Evolutionary conservation across 2,113 vertebrate species (phyloP).

Genomic region (Chelonoidis abingdonii): DNA sequence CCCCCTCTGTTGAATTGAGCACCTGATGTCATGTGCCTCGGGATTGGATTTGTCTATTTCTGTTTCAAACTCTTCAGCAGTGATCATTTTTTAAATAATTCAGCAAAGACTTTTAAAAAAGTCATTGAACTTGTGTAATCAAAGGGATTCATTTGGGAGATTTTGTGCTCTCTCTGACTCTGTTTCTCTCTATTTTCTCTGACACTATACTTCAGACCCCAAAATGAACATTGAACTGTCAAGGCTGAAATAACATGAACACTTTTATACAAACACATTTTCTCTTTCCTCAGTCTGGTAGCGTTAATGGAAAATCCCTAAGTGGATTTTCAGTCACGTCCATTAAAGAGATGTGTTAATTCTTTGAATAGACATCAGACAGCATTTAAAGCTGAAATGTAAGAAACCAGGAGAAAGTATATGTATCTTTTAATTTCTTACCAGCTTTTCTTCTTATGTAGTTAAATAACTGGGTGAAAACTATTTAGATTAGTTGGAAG

Average conservation of each 20-base stretch:
- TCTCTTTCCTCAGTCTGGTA: background rate
- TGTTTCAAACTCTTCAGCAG: background rate
- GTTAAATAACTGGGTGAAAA: background rate
- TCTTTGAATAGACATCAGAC: background rate
- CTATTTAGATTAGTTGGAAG: background rate
- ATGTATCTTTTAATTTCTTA: slow-evolving; percentile 36
- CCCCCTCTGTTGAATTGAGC: background rate
- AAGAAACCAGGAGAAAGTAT: background rate
- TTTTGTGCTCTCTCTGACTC: slow-evolving; percentile 9
- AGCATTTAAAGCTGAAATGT: slow-evolving; percentile 19
- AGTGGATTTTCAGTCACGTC: background rate
- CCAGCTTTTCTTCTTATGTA: background rate
- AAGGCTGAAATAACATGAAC: slow-evolving; percentile 12
- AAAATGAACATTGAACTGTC: slow-evolving; percentile 28
- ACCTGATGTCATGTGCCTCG: background rate
- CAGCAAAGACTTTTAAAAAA: slow-evolving; percentile 25
- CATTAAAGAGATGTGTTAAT: background rate
- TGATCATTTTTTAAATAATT: background rate
- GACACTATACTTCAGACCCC: background rate
- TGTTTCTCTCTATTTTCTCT: background rate
- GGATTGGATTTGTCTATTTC: background rate
- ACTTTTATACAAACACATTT: slow-evolving; percentile 8
- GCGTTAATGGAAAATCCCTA: background rate
- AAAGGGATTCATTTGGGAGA: slow-evolving; percentile 35
- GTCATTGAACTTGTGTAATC: slow-evolving; percentile 21